Base-by-base conservation (phyloP, 2,797 vertebrate species). In the Lepidocolaptes lacrymiger region DNA sequence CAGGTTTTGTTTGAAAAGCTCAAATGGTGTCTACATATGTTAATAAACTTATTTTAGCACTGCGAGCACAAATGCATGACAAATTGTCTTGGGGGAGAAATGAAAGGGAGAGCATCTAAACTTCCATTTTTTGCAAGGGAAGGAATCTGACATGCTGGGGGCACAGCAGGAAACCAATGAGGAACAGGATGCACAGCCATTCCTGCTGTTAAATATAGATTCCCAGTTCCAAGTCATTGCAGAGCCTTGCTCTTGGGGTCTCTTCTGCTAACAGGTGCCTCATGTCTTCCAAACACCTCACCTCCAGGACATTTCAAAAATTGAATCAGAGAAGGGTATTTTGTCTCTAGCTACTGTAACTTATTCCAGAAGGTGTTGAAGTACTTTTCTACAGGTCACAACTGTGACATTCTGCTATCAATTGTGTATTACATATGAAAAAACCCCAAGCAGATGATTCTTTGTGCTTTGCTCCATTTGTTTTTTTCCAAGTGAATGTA, bases 141-240 rank as follows among this genome's bases (percentile, higher is more conserved):
- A 58, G 51, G 66, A 85, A 62, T 68, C 84, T 79, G 69, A 89
- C 34, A 21, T 6, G 21, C 36, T 71, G 63, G 34, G 37, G 56
- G 76, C 76, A 55, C 44, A 85, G 89, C 96, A 97, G 96, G 95
- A 97, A 97, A 79, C 79, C 72, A 76, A 37, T 37, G 91, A 94
- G 91, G 95, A 96, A 90, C 96, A 89, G 88, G 74, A 69, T 41
- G 85, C 43, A 63, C 91, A 91, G 39, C 92, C 51, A 43, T 73
- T 1, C 2, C 36, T 85, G 5, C 72, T 91, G 77, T 51, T 95
- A 93, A 93, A 78, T 80, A 76, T 78, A 76, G 85, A 88, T 69
- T 30, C 22, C 37, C 77, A 54, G 32, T 80, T 92, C 24, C 23
- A 58, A 96, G 89, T 73, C 54, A 26, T 0, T 51, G 39, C 77